Conservation (phyloP, 2,888 invertebrate genomes). For the Hydrotaea diabolus region DNA sequence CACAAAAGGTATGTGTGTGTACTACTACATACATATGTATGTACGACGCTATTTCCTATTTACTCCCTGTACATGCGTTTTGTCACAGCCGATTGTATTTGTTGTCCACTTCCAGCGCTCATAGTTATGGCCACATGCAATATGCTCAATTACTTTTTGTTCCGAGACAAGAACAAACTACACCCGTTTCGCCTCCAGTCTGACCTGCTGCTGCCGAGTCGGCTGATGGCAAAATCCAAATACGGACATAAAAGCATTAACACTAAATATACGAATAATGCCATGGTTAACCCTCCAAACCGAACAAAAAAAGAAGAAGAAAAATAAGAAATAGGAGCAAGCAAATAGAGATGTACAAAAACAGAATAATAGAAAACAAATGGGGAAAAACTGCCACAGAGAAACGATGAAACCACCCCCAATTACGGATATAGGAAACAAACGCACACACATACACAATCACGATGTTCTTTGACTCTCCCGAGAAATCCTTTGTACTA, state of each 20-base stretch:
- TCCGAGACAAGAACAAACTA: background rate
- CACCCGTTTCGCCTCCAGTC: background rate
- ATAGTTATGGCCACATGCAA: background rate
- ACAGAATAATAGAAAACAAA: background rate
- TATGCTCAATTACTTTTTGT: background rate
- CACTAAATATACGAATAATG: constrained; percentile 50
- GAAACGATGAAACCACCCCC: constrained; percentile 40
- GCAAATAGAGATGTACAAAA: constrained; percentile 36
- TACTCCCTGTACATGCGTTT: too few relatives aligned
- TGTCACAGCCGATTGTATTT: background rate
- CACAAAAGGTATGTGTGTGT: too few relatives aligned
- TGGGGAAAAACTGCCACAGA: background rate
- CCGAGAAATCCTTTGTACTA: constrained; percentile 18
- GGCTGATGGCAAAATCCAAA: constrained; percentile 20
- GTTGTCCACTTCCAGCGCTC: background rate
- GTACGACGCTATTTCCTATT: background rate
- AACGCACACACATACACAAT: background rate
- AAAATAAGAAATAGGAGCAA: constrained; percentile 20
- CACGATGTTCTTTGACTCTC: too few relatives aligned
- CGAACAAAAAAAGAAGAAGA: too few relatives aligned
- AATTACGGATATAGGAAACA: constrained; percentile 32
- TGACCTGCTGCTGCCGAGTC: background rate
- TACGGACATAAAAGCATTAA: constrained; percentile 51
- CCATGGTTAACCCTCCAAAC: constrained; percentile 58
- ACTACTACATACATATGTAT: background rate